Evolutionary conservation across 2,113 vertebrate species (phyloP).

Genomic region (Silurus asotus): DNA sequence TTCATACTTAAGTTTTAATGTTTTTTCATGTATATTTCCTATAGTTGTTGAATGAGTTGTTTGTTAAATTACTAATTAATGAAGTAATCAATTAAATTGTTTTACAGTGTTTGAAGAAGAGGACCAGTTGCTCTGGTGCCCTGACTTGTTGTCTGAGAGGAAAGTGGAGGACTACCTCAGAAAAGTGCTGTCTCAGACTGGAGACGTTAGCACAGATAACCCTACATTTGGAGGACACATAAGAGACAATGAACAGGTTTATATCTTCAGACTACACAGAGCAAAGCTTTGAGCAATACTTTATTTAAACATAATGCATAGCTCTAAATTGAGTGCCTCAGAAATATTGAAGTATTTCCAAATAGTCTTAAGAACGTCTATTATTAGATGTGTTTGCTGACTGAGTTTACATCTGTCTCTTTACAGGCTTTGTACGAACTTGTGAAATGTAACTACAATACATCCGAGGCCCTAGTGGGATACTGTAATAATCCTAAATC

Average conservation of each 20-base stretch:
- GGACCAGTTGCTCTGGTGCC: slow-evolving; percentile 93
- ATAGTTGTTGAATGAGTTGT: too few relatives aligned
- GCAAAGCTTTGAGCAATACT: background rate
- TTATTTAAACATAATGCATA: background rate
- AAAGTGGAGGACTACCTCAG: slow-evolving; percentile 88
- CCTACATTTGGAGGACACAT: slow-evolving; percentile 78
- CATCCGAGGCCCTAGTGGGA: slow-evolving; percentile 84
- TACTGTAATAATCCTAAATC: slow-evolving; percentile 83
- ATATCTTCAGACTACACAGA: background rate
- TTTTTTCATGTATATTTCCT: background rate
- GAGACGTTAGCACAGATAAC: slow-evolving; percentile 77
- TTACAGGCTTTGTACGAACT: slow-evolving; percentile 89
- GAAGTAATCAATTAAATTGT: background rate
- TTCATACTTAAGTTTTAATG: background rate
- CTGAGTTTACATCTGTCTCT: slow-evolving; percentile 10
- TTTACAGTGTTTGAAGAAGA: slow-evolving; percentile 86
- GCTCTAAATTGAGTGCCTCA: background rate
- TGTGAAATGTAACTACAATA: slow-evolving; percentile 87
- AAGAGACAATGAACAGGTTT: slow-evolving; percentile 90
- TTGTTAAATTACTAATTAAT: background rate
- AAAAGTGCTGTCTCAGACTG: slow-evolving; percentile 79
- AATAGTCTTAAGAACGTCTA: background rate
- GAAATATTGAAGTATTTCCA: background rate
- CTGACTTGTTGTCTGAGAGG: slow-evolving; percentile 82
- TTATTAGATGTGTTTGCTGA: background rate